Base-by-base conservation (phyloP, 2,888 invertebrate genomes). In the Salticus scenicus region DNA sequence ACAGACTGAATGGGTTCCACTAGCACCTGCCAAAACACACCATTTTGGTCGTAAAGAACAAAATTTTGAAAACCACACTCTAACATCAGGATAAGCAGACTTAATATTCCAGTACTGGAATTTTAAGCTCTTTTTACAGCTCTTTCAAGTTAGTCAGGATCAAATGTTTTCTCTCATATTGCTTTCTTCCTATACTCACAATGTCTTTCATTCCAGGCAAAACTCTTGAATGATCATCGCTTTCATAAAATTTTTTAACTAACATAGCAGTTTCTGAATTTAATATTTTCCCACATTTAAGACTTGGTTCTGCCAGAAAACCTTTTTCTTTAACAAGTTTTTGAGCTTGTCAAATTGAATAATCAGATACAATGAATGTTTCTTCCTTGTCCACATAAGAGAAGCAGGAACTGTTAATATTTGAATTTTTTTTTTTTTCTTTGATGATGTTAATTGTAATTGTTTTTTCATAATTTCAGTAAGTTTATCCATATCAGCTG, bases 21-120 rank as follows among this genome's bases (percentile, higher is more conserved):
- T 47, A 14, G 33, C 30, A 20, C 77, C 71, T 27, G 41, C 81
- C 12, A 67, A 63, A 67, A 81, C 67, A 74, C 74, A 81, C 51
- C 69, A 69, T 31, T 74, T 73, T 69, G 81, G 81, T 51, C 74
- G 41, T 12, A 81, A 24, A 20, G n/a, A 2, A 20, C 51, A 66
- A 81, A 74, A 81, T 51, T 81, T 80, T 64, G 69, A 81, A 37
- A 74, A 74, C 7, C 74, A 67, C n/a, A 42, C 42, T 41, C 51
- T 67, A 33, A 74, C 17, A 37, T 31, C 71, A 24, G 67, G 81
- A 51, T 81, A 31, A 31, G 1, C 74, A 28, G 17, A 20, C 57
- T 81, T 81, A n/a, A 81, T 74, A 20, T 10, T 30, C 28, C 27
- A 10, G 47, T 74, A 37, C n/a, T n/a, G n/a, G n/a, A n/a, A n/a